Base-by-base conservation (phyloP, 2,888 invertebrate species). In the Phanerotoma sp. region DNA sequence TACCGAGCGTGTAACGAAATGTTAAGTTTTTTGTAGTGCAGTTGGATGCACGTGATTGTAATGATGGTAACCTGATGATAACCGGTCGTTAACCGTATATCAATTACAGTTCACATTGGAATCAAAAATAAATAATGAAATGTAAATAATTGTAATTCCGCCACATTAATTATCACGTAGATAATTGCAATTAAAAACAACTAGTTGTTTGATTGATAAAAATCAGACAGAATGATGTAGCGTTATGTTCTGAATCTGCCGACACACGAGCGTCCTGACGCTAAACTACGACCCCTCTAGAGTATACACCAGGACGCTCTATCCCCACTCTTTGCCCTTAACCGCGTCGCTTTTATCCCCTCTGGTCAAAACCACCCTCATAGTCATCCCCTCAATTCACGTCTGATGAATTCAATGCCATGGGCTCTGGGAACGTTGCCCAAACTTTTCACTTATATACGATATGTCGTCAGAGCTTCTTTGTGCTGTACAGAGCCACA, bases 321-420 rank as follows among this genome's bases (percentile, higher is more conserved):
- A 56, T 56, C 56, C 58, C 54, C 61, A 51, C 56, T 56, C 57
- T 60, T 56, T 41, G 54, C 55, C 47, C 42, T 32, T 22, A 51
- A 42, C 42, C 53, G 54, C 58, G 55, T 57, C 48, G 54, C 50
- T 51, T 45, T 51, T 54, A 57, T 59, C 53, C 49, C 56, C 55
- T 56, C 57, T 54, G 56, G 51, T 51, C 50, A 51, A 38, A 46
- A 35, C 33, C 44, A 54, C 49, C 52, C 55, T 46, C 6, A 28
- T 37, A 49, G 40, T 28, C 46, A 51, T 50, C 35, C 55, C 51
- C 10, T 20, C 42, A 40, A 33, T 37, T 32, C 40, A 42, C 45
- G 35, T 45, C 45, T 28, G 48, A 53, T 55, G 54, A 57, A 56
- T 61, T 62, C 59, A 61, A 62, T 62, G 62, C 61, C 58, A 62